Evolutionary conservation across 2,888 invertebrate species (phyloP), one percentile per base, ranked within the genome.

Genomic region (Thelaira solivaga): DNA sequence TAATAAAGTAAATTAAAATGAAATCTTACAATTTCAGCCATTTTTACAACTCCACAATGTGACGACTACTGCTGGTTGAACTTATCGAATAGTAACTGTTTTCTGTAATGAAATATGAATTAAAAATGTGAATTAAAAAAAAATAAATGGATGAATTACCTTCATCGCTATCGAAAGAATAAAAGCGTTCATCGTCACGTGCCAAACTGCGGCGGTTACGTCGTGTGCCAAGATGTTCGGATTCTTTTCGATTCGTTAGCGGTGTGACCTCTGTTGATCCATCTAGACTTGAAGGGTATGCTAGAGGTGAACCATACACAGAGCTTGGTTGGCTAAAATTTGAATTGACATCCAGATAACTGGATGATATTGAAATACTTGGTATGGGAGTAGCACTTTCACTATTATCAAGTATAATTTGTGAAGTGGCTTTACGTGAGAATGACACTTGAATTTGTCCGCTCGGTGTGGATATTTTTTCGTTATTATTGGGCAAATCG

Each of bases 111-210:
- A 13, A 67, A 71, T 51, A 62, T 68, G 13, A 45, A 4, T 16
- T 31, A 1, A 24, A 41, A 55, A 55, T 64, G 39, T 4, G 34
- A 49, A 8, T 11, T n/a, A 29, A 16, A 31, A 57, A 13, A 4
- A 10, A 22, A 26, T 31, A 4, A n/a, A 4, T 13, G 18, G 43
- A n/a, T 16, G 11, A 16, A 34, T 1, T 47, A 87, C 88, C 88
- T 84, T 88, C 88, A 82, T 88, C 88, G 82, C 87, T 88, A 80
- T 88, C 88, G 82, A 88, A 88, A 64, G 88, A 88, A 78, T 85
- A 87, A 57, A 86, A 88, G 29, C 85, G 85, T 26, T 88, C 88
- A 81, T 87, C 87, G 55, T 88, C 88, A 73, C 84, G 84, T 47
- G 85, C 83, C 84, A 86, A 82, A 47, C 86, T 86, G 16, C 86